Evolutionary conservation across 2,797 vertebrate genomes (phyloP), one percentile per base, ranked within the genome.

Genomic region (Danio jaintianensis): DNA sequence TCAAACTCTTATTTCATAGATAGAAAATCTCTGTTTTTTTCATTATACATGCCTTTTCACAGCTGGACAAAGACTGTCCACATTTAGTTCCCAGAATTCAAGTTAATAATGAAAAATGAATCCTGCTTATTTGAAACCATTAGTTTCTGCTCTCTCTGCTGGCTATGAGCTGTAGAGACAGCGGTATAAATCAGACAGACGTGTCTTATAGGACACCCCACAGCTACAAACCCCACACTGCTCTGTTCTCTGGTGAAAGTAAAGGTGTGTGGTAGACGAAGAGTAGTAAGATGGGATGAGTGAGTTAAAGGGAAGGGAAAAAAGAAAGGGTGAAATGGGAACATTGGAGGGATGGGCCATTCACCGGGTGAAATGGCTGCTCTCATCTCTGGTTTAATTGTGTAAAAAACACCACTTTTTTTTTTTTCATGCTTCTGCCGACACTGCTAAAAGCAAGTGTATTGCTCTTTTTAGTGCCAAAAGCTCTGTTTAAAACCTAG

Each of bases 261-360:
- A 38, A 59, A 55, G 55, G 29, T 29, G 29, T 29, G 29, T 29
- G 43, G 42, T 73, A 68, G 52, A 62, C 11, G 5, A 40, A 64
- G 7, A 61, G 72, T 86, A 86, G 88, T 88, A 84, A 85, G 89
- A 89, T 73, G 29, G 12, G 55, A 16, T 53, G 55, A 70, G 6
- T 58, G n/a, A 48, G 58, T 56, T 20, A 45, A 62, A 55, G 68
- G 68, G 63, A 45, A 73, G 52, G 59, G 12, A 47, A 67, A 64
- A 62, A 38, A 56, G 20, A 12, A 50, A 29, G 40, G 18, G 29
- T 47, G 59, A 22, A 62, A 61, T 50, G 16, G 36, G 55, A 52
- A 36, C 40, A 40, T 62, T 70, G 12, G 36, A 6, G 4, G 18
- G 6, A 50, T 61, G 70, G 66, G 66, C n/a, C n/a, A 42, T 52